Conservation (phyloP, 1,140 invertebrate genomes). For the Teleogryllus occipitalis region DNA sequence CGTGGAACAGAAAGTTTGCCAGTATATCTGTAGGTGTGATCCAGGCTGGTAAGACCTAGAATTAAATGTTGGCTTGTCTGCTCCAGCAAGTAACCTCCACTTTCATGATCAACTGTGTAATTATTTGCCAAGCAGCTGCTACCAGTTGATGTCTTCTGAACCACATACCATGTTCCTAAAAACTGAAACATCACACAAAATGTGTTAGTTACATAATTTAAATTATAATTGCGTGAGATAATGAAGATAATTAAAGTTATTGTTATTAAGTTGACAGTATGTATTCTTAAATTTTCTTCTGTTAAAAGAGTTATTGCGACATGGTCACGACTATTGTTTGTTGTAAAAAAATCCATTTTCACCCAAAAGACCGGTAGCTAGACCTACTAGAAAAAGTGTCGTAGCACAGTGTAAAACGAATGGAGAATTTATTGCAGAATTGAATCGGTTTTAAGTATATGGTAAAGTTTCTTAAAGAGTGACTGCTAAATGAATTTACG, state of each 20-base stretch:
- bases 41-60: slow-evolving; percentile 54
- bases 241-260: no score
- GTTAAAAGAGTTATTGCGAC: no score
- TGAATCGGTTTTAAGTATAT: no score
- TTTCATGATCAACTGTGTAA: slow-evolving; percentile 58
- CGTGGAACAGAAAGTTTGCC: slow-evolving; percentile 58
- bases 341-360: no score
- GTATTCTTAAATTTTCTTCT: no score
- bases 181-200: slow-evolving; percentile 44
- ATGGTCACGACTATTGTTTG: no score
- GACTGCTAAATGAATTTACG: background rate
- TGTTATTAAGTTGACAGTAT: no score
- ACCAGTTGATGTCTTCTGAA: slow-evolving; percentile 73
- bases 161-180: slow-evolving; percentile 70
- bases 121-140: slow-evolving; percentile 72
- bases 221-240: background rate
- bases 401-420: no score
- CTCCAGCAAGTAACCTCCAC: slow-evolving; percentile 55
- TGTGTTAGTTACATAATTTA: background rate
- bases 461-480: background rate
- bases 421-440: no score
- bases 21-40: slow-evolving; percentile 68
- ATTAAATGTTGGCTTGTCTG: slow-evolving; percentile 59
- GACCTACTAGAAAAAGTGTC: no score
- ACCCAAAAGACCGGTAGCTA: no score